phyloP scores from a whole-genome alignment of 1,140 invertebrate species.

The Elysia chlorotica region DNA sequence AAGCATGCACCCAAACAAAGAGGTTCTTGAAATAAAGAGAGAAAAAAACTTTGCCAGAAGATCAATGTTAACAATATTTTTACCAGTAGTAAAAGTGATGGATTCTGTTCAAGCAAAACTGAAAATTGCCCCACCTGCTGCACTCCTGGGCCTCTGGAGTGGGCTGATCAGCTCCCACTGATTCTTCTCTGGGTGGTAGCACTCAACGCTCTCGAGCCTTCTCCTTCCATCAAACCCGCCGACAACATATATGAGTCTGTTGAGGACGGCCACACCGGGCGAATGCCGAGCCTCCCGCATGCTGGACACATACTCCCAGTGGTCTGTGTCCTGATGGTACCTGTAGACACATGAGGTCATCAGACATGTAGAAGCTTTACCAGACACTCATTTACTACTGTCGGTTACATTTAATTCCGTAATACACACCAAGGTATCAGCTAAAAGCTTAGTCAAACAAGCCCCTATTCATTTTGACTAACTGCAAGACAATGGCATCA shows the following conservation, averaged over 20 bases:
- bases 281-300: constrained; percentile 58
- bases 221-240: constrained; percentile 59
- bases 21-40: no score
- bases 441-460: no score
- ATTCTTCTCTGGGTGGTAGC: constrained; percentile 57
- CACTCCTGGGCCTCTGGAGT: constrained; percentile 78
- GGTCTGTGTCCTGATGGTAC: constrained; percentile 88
- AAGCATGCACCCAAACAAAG: no score
- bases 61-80: no score
- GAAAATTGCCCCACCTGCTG: constrained; percentile 80
- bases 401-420: no score
- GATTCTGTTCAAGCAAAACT: no score
- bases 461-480: no score
- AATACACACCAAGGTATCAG: no score
- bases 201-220: constrained; percentile 54
- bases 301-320: constrained; percentile 77
- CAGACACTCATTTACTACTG: no score
- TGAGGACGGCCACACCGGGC: constrained; percentile 55
- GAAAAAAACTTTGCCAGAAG: no score
- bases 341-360: constrained; percentile 61
- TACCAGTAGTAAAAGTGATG: no score
- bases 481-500: no score
- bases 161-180: constrained; percentile 61
- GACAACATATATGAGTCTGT: constrained; percentile 70
- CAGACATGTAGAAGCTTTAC: background rate